Evolutionary conservation across 2,888 invertebrate species (phyloP).

Genomic region (Siphlonurus alternatus): DNA sequence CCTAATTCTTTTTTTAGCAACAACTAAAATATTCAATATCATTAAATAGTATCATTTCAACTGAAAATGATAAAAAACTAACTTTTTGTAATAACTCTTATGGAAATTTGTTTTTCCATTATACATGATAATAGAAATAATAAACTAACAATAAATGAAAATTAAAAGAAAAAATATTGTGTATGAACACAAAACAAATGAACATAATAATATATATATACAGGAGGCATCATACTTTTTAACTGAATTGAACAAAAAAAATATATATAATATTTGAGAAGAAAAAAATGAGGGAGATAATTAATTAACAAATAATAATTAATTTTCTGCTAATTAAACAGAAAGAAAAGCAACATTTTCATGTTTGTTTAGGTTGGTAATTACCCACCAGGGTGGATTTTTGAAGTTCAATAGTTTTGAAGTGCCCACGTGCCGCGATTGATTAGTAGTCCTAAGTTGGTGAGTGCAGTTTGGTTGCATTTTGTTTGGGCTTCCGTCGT

Average conservation of each 20-base stretch:
- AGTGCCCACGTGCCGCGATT: background rate
- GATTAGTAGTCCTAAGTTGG: constrained; percentile 8
- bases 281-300: background rate
- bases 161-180: background rate
- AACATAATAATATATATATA: too few relatives aligned
- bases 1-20: too few relatives aligned
- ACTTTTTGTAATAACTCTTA: too few relatives aligned
- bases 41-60: too few relatives aligned
- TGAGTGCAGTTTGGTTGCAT: constrained; percentile 11
- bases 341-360: background rate
- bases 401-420: background rate
- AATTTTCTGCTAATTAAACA: too few relatives aligned
- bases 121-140: background rate
- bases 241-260: background rate
- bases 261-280: background rate
- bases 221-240: background rate
- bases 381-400: background rate
- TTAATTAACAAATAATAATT: too few relatives aligned
- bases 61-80: too few relatives aligned
- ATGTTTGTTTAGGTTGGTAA: background rate
- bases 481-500: constrained; percentile 11
- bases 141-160: background rate
- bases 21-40: too few relatives aligned
- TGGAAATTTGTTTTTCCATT: too few relatives aligned
- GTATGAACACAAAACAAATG: background rate